phyloP scores from a whole-genome alignment of 1,140 invertebrate species.

The Lamellibrachia luymesi region DNA sequence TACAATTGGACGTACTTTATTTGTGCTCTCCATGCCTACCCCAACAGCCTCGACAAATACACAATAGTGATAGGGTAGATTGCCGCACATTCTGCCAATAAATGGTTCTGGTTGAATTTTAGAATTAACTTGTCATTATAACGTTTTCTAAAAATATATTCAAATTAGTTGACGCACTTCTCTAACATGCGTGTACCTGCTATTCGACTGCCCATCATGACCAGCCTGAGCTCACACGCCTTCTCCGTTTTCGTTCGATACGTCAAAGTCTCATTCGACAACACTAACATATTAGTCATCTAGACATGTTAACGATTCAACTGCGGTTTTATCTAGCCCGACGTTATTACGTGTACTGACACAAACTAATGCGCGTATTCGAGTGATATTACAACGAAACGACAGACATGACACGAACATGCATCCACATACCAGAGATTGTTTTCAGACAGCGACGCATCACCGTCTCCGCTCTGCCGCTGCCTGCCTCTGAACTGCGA shows the following conservation, averaged over 20 bases:
- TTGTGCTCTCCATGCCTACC: too few relatives aligned
- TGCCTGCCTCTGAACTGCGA: background rate
- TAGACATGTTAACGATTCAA: background rate
- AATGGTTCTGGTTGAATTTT: background rate
- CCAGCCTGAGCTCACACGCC: background rate
- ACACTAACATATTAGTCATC: background rate
- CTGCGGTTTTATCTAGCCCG: background rate
- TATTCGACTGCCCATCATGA: background rate
- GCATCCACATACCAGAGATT: background rate
- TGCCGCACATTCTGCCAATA: background rate
- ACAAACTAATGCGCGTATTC: background rate
- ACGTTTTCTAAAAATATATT: background rate
- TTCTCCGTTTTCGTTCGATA: background rate
- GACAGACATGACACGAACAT: background rate
- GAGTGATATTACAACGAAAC: background rate
- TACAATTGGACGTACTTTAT: too few relatives aligned
- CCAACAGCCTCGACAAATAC: too few relatives aligned
- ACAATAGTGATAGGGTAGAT: too few relatives aligned
- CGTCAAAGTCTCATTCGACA: background rate
- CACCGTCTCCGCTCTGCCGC: background rate
- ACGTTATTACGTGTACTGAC: background rate
- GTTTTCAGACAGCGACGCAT: background rate
- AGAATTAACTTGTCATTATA: background rate
- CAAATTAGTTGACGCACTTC: background rate
- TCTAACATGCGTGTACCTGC: background rate